Evolutionary conservation across 2,888 invertebrate genomes (phyloP).

Genomic region (Melinaea marsaeus): DNA sequence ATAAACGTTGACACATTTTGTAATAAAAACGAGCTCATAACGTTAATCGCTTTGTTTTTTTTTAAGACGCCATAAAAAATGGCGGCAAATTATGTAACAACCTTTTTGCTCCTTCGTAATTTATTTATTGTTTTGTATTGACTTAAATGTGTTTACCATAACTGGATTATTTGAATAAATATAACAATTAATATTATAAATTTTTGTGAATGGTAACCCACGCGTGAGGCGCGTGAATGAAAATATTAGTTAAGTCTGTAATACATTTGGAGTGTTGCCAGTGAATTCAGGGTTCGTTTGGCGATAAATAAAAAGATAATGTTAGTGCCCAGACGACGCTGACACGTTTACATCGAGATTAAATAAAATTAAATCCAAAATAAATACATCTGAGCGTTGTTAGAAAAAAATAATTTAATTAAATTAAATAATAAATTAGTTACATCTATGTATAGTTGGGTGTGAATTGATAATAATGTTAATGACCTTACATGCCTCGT

Average conservation of each 20-base stretch:
- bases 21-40: no score
- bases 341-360: slow-evolving; percentile 56
- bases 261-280: slow-evolving; percentile 49
- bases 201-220: slow-evolving; percentile 37
- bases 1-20: not conserved
- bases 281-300: slow-evolving; percentile 44
- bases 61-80: slow-evolving; percentile 8
- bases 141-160: slow-evolving; percentile 15
- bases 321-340: slow-evolving; percentile 53
- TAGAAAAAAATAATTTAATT: not conserved
- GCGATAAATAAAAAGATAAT: slow-evolving; percentile 56
- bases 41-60: slow-evolving; percentile 22
- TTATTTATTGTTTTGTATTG: not conserved
- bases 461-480: not conserved
- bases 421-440: slow-evolving; percentile 3
- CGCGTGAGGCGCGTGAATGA: slow-evolving; percentile 41
- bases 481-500: not conserved
- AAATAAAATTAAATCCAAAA: slow-evolving; percentile 35
- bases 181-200: slow-evolving; percentile 12
- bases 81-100: slow-evolving; percentile 7
- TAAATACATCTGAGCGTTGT: slow-evolving; percentile 5
- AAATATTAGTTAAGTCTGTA: slow-evolving; percentile 34
- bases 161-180: slow-evolving; percentile 22
- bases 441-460: not conserved
- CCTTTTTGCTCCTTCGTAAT: not conserved